These are phyloP conservation scores for Eurystomus gularis DNA, from an alignment of 2,113 vertebrate species.

Conservation along the genomic window DNA sequence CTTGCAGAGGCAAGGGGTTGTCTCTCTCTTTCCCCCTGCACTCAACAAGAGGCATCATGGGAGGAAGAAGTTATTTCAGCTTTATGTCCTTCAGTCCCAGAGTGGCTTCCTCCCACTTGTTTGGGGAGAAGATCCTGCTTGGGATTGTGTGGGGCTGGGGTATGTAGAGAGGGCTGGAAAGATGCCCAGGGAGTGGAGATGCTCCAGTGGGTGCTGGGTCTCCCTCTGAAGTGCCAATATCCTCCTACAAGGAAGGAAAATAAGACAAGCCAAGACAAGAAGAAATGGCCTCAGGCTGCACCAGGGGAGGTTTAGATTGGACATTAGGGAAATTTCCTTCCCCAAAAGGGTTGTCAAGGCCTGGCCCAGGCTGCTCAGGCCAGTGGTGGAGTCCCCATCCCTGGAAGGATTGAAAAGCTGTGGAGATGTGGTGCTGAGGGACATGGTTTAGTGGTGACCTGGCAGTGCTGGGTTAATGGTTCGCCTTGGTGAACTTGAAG, in stretches of 20 bases:
- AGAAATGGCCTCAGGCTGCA: neutral
- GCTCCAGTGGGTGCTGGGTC: neutral
- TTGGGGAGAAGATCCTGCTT: neutral
- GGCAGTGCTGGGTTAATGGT: neutral
- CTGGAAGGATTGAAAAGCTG: too few relatives aligned
- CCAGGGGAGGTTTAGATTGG: neutral
- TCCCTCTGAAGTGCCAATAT: neutral
- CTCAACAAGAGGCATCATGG: neutral
- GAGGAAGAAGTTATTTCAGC: neutral
- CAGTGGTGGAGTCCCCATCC: neutral
- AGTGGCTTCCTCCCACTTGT: neutral
- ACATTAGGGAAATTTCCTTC: too few relatives aligned
- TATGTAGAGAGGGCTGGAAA: neutral
- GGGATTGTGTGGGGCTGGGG: rapidly evolving
- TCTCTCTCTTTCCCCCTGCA: neutral
- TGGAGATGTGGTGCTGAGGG: neutral
- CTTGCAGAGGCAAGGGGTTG: neutral
- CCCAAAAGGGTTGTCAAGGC: neutral
- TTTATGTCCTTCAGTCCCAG: neutral
- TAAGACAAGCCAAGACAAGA: neutral
- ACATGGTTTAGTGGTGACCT: neutral
- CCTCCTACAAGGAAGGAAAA: neutral
- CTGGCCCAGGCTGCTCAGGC: neutral
- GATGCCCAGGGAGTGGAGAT: neutral
- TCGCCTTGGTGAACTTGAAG: neutral